Evolutionary conservation across 53 echinoderm and acorn worm genomes (phyloP), one percentile per base, ranked within the genome.

Genomic region (Hippasteria phrygiana): DNA sequence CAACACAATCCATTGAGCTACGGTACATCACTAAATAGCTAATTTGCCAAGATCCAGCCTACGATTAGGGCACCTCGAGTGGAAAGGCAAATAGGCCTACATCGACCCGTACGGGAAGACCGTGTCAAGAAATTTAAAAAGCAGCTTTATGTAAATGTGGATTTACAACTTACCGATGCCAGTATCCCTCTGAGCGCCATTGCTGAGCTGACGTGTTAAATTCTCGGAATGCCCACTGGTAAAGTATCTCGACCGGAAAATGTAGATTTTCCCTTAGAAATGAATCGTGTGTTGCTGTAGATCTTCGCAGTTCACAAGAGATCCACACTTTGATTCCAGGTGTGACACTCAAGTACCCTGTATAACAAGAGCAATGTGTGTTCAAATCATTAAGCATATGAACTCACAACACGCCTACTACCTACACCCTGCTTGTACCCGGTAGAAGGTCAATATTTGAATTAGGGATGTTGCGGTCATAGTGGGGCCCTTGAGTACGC

Each of bases 391-490:
- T 59, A 1, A 20, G 59, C 59, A 24, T 69, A 16, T 18, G 8
- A 33, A 50, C 7, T 34, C 28, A 31, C 34, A 50, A 26, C 47
- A 54, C 35, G 76, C 50, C 53, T 34, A 76, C n/a, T n/a, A n/a
- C n/a, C n/a, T 32, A 47, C 50, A 42, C 73, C n/a, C 8, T 3
- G 36, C 8, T 18, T 4, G 17, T 29, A 4, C 47, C n/a, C n/a
- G n/a, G 39, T 20, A n/a, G 41, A 78, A 41, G 42, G 78, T 59
- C 13, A 78, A 78, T 78, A 78, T 78, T 78, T 78, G 78, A 62
- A 33, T 31, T 36, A 2, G 27, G n/a, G 38, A 78, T 78, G 73
- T 59, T 59, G 39, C 5, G 59, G 62, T 26, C 55, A 28, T 22
- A 40, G 26, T 1, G 38, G 0, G 2, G 38, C 17, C 36, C 40